phyloP scores from a whole-genome alignment of 1,140 invertebrate species.

The Oppia nitens region DNA sequence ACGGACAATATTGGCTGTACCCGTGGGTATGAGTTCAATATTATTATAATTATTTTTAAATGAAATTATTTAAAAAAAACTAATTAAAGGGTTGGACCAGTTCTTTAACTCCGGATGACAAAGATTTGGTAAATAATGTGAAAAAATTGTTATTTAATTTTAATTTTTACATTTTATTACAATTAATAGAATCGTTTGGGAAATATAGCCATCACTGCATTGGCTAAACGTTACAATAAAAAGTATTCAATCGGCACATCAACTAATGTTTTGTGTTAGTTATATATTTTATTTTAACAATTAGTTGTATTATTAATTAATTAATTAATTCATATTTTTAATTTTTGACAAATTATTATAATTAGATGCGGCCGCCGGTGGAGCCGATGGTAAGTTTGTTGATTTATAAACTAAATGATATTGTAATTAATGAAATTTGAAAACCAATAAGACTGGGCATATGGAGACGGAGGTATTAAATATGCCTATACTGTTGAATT shows the following conservation, averaged over 20 bases:
- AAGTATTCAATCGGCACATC: constrained; percentile 28
- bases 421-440: not conserved
- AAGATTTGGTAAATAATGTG: constrained; percentile 27
- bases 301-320: not conserved
- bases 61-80: not conserved
- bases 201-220: not conserved
- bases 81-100: constrained; percentile 43
- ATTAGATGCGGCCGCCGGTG: constrained; percentile 7
- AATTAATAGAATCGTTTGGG: not conserved
- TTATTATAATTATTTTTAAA: not conserved
- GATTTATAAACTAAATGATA: too few species aligned
- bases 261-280: constrained; percentile 28
- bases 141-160: not conserved
- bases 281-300: not conserved
- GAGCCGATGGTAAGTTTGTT: constrained; percentile 2
- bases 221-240: constrained; percentile 32
- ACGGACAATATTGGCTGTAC: constrained; percentile 27
- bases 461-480: constrained; percentile 25
- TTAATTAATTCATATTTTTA: not conserved
- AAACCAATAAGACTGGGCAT: constrained; percentile 22
- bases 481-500: constrained; percentile 33
- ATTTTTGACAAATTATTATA: not conserved
- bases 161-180: not conserved
- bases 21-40: constrained; percentile 3
- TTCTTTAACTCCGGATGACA: constrained; percentile 30